Evolutionary conservation across 1,140 invertebrate genomes (phyloP).

Genomic region (Atta cephalotes): DNA sequence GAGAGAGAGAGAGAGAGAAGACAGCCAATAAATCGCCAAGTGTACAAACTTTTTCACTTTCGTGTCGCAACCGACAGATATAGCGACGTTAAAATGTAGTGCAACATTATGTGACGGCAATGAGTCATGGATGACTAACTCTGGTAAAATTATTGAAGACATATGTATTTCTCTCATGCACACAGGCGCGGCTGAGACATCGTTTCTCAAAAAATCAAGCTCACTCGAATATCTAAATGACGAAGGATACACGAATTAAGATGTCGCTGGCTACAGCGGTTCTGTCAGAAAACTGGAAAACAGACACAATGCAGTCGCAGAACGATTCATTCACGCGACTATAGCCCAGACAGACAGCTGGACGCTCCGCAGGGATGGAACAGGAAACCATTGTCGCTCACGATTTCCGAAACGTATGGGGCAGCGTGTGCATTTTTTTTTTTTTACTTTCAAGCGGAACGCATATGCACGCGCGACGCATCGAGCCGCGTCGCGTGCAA

Average conservation of each 20-base stretch:
- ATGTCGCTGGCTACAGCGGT: constrained; percentile 65
- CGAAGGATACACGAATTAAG: constrained; percentile 68
- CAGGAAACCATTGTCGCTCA: constrained; percentile 72
- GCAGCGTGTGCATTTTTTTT: not conserved
- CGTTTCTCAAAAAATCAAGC: constrained; percentile 1
- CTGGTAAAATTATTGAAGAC: constrained; percentile 22
- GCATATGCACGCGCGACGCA: constrained; percentile 24
- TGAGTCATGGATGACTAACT: constrained; percentile 17
- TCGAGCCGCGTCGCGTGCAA: constrained; percentile 71
- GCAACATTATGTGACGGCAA: constrained; percentile 12
- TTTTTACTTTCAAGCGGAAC: constrained; percentile 49
- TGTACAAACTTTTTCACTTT: constrained; percentile 44
- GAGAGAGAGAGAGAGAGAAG: not conserved
- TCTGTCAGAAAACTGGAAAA: constrained; percentile 69
- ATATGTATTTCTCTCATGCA: not conserved
- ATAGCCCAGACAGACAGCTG: constrained; percentile 68
- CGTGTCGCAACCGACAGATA: constrained; percentile 1
- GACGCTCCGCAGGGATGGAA: constrained; percentile 67
- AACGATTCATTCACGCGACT: constrained; percentile 68
- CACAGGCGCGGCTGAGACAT: not conserved
- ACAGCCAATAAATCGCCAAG: constrained; percentile 10
- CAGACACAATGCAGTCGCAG: constrained; percentile 66
- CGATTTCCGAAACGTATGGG: constrained; percentile 69
- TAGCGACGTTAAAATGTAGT: constrained; percentile 3
- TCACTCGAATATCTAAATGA: constrained; percentile 38